Conservation (phyloP, 2,113 vertebrate species). For the Daubentonia madagascariensis region DNA sequence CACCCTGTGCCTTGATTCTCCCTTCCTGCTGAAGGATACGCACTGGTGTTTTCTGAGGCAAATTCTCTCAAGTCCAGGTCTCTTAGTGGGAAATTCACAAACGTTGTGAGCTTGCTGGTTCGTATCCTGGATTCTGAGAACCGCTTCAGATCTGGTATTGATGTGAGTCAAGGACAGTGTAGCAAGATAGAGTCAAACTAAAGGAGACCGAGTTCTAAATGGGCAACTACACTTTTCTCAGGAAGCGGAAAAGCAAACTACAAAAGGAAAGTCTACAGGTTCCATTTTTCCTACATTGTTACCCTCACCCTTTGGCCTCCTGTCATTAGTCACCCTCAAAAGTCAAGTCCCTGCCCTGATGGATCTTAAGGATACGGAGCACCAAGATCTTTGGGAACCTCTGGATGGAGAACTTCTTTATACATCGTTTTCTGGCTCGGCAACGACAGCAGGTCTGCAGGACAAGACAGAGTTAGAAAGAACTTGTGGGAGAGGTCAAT, state of each 20-base stretch:
- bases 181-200: neutral
- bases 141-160: slow-evolving; percentile 92
- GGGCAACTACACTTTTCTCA: neutral
- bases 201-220: neutral
- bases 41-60: slow-evolving; percentile 90
- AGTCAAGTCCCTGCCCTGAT: neutral
- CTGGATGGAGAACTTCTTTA: slow-evolving; percentile 97
- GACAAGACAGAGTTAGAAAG: neutral
- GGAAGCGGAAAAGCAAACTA: neutral
- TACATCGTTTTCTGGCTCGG: slow-evolving; percentile 93
- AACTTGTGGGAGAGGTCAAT: neutral
- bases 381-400: slow-evolving; percentile 97
- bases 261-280: neutral
- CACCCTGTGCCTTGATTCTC: neutral
- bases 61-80: slow-evolving; percentile 96
- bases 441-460: slow-evolving; percentile 93
- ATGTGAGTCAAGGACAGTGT: slow-evolving; percentile 82
- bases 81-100: slow-evolving; percentile 94
- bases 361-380: slow-evolving; percentile 92
- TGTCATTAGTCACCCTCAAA: neutral
- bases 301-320: neutral
- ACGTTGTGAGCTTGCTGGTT: slow-evolving; percentile 95
- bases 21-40: slow-evolving; percentile 67
- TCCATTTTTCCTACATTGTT: neutral
- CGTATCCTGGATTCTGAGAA: slow-evolving; percentile 94